These are phyloP conservation scores for Ameiurus melas DNA, from an alignment of 2,113 vertebrate species.

Conservation along the genomic window DNA sequence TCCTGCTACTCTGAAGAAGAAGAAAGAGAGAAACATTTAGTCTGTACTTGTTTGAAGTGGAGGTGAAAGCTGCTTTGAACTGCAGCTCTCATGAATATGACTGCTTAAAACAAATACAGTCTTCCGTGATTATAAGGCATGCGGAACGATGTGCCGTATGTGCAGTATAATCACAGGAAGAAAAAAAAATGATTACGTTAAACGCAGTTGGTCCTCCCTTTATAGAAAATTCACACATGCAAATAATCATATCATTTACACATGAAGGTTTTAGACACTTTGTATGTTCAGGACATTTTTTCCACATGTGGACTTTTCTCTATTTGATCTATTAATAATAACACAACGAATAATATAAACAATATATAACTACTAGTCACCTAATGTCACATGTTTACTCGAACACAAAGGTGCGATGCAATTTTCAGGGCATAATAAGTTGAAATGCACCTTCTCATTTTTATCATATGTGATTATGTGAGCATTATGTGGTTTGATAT, in stretches of 20 bases:
- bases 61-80: constrained; percentile 82
- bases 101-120: constrained; percentile 39
- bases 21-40: constrained; percentile 39
- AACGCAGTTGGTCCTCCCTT: not conserved
- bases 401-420: not conserved
- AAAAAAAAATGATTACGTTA: not conserved
- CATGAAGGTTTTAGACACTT: not conserved
- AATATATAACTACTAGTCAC: not conserved
- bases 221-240: not conserved
- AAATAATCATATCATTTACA: not conserved
- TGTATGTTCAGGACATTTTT: not conserved
- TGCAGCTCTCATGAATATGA: constrained; percentile 53
- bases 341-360: too few species aligned
- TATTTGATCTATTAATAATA: not conserved
- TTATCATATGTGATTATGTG: not conserved
- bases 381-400: not conserved
- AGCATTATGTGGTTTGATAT: not conserved
- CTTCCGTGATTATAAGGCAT: constrained; percentile 1
- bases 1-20: constrained; percentile 45
- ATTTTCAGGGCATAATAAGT: not conserved
- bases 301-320: not conserved
- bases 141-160: not conserved
- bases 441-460: not conserved
- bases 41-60: constrained; percentile 52
- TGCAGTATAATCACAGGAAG: not conserved